Evolutionary conservation across 2,797 vertebrate genomes (phyloP).

Genomic region (Falco berigora): DNA sequence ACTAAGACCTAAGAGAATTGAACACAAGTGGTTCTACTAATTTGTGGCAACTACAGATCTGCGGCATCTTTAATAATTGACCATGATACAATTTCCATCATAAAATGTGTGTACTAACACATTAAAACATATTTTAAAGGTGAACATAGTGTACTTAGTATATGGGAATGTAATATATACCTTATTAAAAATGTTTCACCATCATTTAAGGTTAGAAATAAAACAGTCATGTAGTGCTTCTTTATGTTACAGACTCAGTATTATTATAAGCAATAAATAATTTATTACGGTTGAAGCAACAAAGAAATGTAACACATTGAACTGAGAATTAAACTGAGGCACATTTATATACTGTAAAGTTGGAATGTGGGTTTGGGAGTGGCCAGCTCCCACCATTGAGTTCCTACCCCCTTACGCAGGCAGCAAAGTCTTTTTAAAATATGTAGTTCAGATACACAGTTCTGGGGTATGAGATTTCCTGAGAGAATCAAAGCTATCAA

Average conservation of each 20-base stretch:
- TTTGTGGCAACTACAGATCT: background rate
- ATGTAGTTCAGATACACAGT: background rate
- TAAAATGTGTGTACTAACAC: background rate
- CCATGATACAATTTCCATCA: background rate
- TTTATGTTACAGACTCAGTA: background rate
- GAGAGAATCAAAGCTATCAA: background rate
- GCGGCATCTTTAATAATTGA: background rate
- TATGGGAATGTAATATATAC: background rate
- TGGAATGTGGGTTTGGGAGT: background rate
- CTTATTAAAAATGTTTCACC: background rate
- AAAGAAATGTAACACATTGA: background rate
- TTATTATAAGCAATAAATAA: background rate
- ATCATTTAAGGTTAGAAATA: background rate
- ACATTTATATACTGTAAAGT: background rate
- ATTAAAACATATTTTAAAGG: background rate
- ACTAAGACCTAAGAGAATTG: background rate
- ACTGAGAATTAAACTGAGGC: background rate
- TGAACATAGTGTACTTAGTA: background rate
- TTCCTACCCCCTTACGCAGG: background rate
- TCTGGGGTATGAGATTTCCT: background rate
- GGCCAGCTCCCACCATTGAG: background rate
- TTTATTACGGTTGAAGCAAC: background rate
- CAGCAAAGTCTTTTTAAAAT: background rate
- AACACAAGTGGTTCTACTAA: background rate
- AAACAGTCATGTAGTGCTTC: background rate